Conservation (phyloP, 1,140 invertebrate genomes). For the Drosophila yakuba region DNA sequence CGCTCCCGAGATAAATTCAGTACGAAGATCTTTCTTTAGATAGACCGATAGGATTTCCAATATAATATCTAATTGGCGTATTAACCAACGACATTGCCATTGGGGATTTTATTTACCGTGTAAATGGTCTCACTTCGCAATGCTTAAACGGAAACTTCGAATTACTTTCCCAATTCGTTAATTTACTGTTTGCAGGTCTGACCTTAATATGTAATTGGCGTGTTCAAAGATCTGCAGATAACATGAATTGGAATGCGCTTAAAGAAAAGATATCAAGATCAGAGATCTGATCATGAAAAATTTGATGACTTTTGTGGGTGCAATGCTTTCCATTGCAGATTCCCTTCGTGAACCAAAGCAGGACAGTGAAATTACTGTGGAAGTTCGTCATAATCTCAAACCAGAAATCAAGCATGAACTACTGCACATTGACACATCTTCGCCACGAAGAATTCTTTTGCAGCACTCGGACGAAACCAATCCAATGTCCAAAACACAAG, state of each 20-base stretch:
- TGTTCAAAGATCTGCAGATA: not conserved
- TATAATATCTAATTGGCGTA: not conserved
- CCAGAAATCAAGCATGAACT: not conserved
- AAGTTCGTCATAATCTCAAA: not conserved
- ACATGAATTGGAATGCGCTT: not conserved
- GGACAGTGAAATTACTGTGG: not conserved
- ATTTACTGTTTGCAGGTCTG: not conserved
- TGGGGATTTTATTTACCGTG: not conserved
- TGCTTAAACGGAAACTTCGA: not conserved
- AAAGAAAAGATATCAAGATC: not conserved
- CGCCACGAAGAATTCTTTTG: too few species aligned
- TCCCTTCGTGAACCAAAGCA: not conserved
- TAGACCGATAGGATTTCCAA: not conserved
- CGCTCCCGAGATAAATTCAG: too few species aligned
- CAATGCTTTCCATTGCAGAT: slow-evolving; percentile 1
- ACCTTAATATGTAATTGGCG: not conserved
- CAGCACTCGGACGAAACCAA: too few species aligned
- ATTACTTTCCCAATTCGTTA: not conserved
- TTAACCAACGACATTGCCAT: not conserved
- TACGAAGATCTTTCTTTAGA: not conserved
- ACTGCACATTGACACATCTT: not conserved
- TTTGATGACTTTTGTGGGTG: not conserved
- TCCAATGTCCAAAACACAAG: too few species aligned
- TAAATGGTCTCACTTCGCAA: not conserved
- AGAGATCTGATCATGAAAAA: not conserved